These are phyloP conservation scores for Leptinotarsa lineolata DNA, from an alignment of 1,140 invertebrate genomes.

Conservation along the genomic window DNA sequence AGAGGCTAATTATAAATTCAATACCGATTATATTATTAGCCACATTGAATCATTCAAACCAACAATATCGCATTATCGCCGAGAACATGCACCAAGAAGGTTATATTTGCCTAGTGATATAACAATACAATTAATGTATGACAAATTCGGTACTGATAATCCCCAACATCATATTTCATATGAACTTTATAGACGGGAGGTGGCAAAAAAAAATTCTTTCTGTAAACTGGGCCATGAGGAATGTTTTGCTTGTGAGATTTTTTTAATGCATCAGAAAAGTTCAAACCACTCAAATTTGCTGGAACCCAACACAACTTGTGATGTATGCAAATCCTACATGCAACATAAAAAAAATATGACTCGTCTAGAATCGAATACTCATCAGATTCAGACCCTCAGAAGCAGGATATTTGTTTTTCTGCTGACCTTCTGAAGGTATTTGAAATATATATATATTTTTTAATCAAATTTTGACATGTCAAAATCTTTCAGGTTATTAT, in stretches of 20 bases:
- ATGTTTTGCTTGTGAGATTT: neutral
- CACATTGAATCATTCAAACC: conserved; percentile 26
- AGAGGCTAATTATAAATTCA: conserved; percentile 9
- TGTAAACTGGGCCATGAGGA: conserved; percentile 18
- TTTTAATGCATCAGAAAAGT: conserved; percentile 13
- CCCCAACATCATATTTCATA: conserved; percentile 9
- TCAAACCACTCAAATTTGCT: conserved; percentile 9
- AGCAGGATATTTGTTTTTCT: neutral
- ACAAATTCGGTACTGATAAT: conserved; percentile 9
- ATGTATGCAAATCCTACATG: conserved; percentile 10
- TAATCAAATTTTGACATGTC: conserved; percentile 4
- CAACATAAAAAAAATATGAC: conserved; percentile 4
- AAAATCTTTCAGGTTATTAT: conserved; percentile 43
- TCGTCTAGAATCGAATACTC: conserved; percentile 11
- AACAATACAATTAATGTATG: conserved; percentile 10
- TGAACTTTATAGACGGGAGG: conserved; percentile 19
- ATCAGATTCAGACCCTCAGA: neutral
- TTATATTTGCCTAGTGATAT: conserved; percentile 16
- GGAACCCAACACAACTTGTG: conserved; percentile 3
- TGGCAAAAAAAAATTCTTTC: conserved; percentile 21
- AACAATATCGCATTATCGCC: conserved; percentile 26
- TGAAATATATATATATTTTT: conserved; percentile 1
- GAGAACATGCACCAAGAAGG: conserved; percentile 19
- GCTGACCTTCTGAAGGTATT: conserved; percentile 1
- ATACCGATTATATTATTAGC: conserved; percentile 1